Base-by-base conservation (phyloP, 2,113 vertebrate genomes). In the Macrotus californicus region DNA sequence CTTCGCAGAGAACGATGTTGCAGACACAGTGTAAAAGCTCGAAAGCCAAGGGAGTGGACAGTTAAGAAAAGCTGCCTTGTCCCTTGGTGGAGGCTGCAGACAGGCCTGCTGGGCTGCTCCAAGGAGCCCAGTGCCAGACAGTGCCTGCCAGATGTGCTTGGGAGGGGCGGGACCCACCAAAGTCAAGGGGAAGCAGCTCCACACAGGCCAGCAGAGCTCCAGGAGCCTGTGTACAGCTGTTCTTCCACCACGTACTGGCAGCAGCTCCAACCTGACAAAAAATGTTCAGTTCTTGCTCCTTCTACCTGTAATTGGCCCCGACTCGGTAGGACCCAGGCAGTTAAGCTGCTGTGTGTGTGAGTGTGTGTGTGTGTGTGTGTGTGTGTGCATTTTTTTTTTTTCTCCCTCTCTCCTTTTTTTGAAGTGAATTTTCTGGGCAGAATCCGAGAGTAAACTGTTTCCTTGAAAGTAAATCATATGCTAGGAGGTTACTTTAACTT, bases 31-130 rank as follows among this genome's bases (percentile, higher is more conserved):
- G 21, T 43, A 26, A 80, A 66, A 52, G 70, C 79, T 81, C 3
- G 5, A 88, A 87, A 93, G 79, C 83, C 66, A 39, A 76, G 77
- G 72, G 84, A 87, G 26, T 8, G 82, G 84, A 66, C 73, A 31
- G 89, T 80, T 75, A 87, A 95, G 96, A 93, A 91, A 96, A 95
- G 94, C 85, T 0, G 34, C 76, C 77, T 79, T 97, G 95, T 94
- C 79, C 77, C 66, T 54, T 0, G 6, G 31, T 70, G 73, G 88
- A 82, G 93, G 79, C 84, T 92, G 77, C 84, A 92, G 81, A 85
- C 79, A 11, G n/a, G 39, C 59, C 81, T 31, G 34, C 50, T 34
- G 83, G 87, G 93, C 89, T n/a, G 92, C 83, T 73, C 22, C 66
- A 12, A 10, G n/a, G 36, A 91, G 87, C 39, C 83, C 64, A 7